Conservation (phyloP, 2,888 invertebrate species). For the Stenoptilia bipunctidactyla region DNA sequence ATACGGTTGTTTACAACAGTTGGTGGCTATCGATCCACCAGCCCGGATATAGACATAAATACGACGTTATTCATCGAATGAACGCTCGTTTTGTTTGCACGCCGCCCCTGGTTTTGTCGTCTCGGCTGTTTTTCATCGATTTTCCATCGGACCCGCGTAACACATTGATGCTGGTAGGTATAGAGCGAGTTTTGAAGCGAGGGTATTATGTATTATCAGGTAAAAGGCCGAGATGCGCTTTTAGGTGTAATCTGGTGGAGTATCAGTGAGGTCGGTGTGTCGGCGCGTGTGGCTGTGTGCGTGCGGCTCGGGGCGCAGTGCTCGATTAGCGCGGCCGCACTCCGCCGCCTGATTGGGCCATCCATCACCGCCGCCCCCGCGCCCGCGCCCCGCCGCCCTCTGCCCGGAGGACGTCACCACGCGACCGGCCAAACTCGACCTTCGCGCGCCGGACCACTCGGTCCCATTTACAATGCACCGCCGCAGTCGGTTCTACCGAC, state of each 20-base stretch:
- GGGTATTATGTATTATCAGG: slow-evolving; percentile 35
- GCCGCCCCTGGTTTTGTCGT: slow-evolving; percentile 35
- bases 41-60: slow-evolving; percentile 46
- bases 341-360: slow-evolving; percentile 71
- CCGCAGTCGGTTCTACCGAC: slow-evolving; percentile 22
- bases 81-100: slow-evolving; percentile 30
- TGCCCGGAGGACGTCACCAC: slow-evolving; percentile 15
- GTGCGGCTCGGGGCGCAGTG: slow-evolving; percentile 53
- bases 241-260: slow-evolving; percentile 35
- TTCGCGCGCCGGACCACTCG: slow-evolving; percentile 16
- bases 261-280: slow-evolving; percentile 20
- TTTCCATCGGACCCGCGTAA: slow-evolving; percentile 32
- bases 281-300: slow-evolving; percentile 36
- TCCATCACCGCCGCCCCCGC: slow-evolving; percentile 60
- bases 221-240: slow-evolving; percentile 44
- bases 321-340: slow-evolving; percentile 63
- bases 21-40: slow-evolving; percentile 59
- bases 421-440: slow-evolving; percentile 24
- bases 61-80: slow-evolving; percentile 47
- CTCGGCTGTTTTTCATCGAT: slow-evolving; percentile 57
- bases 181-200: slow-evolving; percentile 14
- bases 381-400: slow-evolving; percentile 34
- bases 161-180: slow-evolving; percentile 2
- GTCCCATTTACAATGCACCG: slow-evolving; percentile 19
- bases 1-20: slow-evolving; percentile 63